Evolutionary conservation across 2,797 vertebrate genomes (phyloP), one percentile per base, ranked within the genome.

Genomic region (Enteromius trimaculatus): DNA sequence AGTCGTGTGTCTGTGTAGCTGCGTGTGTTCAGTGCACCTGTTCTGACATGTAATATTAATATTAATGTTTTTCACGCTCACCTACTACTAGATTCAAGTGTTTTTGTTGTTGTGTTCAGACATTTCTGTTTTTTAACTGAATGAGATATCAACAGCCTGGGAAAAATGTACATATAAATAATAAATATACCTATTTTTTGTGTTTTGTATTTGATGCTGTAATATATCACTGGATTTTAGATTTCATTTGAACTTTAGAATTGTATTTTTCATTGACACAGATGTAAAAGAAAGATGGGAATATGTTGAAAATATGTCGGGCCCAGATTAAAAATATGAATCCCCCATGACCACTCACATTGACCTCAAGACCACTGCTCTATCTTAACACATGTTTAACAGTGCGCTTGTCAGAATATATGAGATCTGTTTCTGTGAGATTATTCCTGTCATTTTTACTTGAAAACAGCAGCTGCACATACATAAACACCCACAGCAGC

Each of bases 401-500:
- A 39, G 69, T 65, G 31, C 17, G 21, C 77, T 78, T 47, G 60
- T 34, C 62, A 53, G 60, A 66, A 79, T 66, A 51, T 53, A 64
- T 16, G 21, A 39, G 31, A 76, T 80, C 34, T 23, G 23, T 69
- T 79, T 80, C 47, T 58, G 23, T 75, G 51, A 55, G 69, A 82
- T 82, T 76, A 53, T 66, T 79, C 17, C 19, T 75, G 47, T 75
- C 51, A 69, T 58, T 68, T 76, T 66, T 17, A 23, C 55, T 78
- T 70, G 3, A 83, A 62, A 11, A 19, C 37, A 66, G 65, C 87
- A 88, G 84, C 79, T 84, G 84, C 65, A 81, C 60, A 82, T 71
- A 87, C 75, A 80, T 8, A 81, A 83, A 74, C 75, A 79, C n/a
- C 39, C 84, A 75, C 87, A 91, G 84, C 89, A 90, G 81, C 75